A percentile compares a stretch with the other conserved stretches of the same genome.
phyloP scores from a whole-genome alignment of 1,140 invertebrate genomes.

The Polypedilum pembai region DNA sequence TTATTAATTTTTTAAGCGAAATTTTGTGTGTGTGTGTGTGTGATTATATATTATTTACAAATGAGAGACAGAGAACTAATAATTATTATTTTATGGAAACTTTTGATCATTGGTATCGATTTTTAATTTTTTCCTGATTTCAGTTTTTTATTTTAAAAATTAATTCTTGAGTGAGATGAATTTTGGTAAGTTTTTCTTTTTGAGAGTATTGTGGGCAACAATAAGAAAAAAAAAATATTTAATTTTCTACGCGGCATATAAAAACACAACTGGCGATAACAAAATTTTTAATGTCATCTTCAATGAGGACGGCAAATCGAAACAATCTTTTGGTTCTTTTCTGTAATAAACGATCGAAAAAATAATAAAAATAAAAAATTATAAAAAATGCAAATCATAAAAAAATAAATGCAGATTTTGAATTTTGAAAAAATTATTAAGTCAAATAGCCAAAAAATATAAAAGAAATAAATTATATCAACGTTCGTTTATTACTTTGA shows the following conservation, averaged over 20 bases:
- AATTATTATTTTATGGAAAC: slow-evolving; percentile 2
- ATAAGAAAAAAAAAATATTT: slow-evolving; percentile 1
- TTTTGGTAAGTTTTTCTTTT: neutral
- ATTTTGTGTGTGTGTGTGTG: neutral
- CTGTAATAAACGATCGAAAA: slow-evolving; percentile 27
- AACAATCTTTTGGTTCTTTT: slow-evolving; percentile 30
- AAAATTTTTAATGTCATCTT: slow-evolving; percentile 58
- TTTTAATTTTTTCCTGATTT: slow-evolving; percentile 6
- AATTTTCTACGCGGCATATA: slow-evolving; percentile 52
- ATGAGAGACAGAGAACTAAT: neutral
- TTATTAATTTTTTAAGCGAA: neutral
- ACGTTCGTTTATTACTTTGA: too few species aligned
- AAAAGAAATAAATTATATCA: too few species aligned
- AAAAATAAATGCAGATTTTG: neutral
- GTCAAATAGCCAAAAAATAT: neutral
- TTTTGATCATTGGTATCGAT: slow-evolving; percentile 21
- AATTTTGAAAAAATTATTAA: neutral
- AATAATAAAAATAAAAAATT: slow-evolving; percentile 23
- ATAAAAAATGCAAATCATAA: slow-evolving; percentile 9
- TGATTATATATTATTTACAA: neutral
- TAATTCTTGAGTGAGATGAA: slow-evolving; percentile 22
- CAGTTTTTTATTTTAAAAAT: neutral
- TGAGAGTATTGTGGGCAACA: slow-evolving; percentile 5
- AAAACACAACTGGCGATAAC: slow-evolving; percentile 60
- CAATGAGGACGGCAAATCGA: slow-evolving; percentile 29